Base-by-base conservation (phyloP, 2,888 invertebrate genomes). In the Cephus runcator region DNA sequence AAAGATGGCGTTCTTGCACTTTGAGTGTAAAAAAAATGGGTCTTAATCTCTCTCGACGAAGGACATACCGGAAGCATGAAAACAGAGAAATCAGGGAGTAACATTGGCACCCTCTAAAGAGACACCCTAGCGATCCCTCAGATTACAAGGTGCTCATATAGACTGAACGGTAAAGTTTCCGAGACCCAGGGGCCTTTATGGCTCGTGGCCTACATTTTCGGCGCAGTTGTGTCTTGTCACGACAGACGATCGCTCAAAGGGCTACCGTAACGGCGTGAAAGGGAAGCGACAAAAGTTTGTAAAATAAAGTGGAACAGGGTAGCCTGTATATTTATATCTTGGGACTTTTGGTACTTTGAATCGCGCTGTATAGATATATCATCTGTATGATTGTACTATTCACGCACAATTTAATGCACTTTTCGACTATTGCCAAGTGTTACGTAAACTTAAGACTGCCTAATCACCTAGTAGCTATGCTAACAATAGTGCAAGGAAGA, bases 111-210 rank as follows among this genome's bases (percentile, higher is more conserved):
- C 56, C 56, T 56, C 56, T 9, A 56, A 56, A 56, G 56, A 56
- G 56, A 56, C 56, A 56, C 56, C 56, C 56, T 56, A 9, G 23
- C 56, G 56, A 56, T 56, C 56, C 23, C 9, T 56, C 15, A 23
- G 56, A 23, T 56, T 23, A 56, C 56, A 56, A 56, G 56, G 56
- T 56, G 56, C 56, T 56, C 56, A 56, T 23, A 56, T 56, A 56
- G 56, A 56, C 23, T 23, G 23, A 56, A 56, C 74, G 36, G 73
- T 79, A 79, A 84, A 85, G 85, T 81, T 84, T 82, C 75, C 75
- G 80, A 83, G 81, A 80, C 82, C 82, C 75, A 73, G 36, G 76
- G 36, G 76, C 79, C 80, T 83, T 84, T 83, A 85, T 81, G 81
- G 81, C 79, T 79, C 82, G 80, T 79, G 78, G 75, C 79, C 80